Evolutionary conservation across 2,797 vertebrate species (phyloP).

Genomic region (Lepidocolaptes lacrymiger): DNA sequence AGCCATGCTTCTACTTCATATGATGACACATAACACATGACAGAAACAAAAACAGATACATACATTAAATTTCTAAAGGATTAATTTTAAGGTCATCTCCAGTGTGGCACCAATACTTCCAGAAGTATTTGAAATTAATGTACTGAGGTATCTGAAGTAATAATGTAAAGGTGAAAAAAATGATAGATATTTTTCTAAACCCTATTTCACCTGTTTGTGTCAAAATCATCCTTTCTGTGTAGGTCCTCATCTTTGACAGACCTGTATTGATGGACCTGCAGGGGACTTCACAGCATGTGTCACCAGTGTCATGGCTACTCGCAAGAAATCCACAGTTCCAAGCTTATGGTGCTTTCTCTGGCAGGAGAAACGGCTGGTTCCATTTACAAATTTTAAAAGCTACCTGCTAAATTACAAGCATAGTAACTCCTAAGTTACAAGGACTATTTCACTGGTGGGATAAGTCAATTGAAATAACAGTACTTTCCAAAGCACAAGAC

Average conservation of each 20-base stretch:
- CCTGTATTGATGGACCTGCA: background rate
- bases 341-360: background rate
- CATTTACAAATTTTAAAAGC: background rate
- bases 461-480: background rate
- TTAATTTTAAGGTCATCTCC: background rate
- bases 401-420: background rate
- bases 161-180: background rate
- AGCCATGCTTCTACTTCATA: background rate
- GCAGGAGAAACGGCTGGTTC: background rate
- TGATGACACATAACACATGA: background rate
- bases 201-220: background rate
- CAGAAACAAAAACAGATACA: background rate
- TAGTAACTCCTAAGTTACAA: background rate
- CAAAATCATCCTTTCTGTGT: background rate
- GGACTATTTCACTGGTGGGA: background rate
- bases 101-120: background rate
- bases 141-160: too few relatives aligned
- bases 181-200: background rate
- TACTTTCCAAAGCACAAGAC: background rate
- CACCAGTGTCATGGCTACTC: background rate
- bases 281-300: fast-evolving
- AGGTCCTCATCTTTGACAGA: background rate
- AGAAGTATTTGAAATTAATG: background rate
- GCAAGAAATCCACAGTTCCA: background rate
- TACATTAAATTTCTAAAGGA: background rate